phyloP scores from a whole-genome alignment of 2,888 invertebrate genomes.

The Eupithecia inturbata region DNA sequence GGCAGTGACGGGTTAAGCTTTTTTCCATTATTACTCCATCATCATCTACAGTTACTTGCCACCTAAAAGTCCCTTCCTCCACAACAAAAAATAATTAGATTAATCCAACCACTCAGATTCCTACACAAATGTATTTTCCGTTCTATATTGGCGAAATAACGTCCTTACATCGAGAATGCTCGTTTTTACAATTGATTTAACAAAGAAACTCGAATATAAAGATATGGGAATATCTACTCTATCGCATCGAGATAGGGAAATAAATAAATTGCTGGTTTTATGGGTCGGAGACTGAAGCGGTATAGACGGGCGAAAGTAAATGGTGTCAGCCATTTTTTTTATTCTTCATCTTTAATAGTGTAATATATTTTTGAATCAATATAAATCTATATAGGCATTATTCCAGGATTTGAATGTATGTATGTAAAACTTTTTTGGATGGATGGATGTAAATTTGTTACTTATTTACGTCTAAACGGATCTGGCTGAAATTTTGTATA shows the following conservation, averaged over 20 bases:
- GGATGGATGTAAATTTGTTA: too few relatives aligned
- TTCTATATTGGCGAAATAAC: slow-evolving; percentile 39
- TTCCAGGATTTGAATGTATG: too few relatives aligned
- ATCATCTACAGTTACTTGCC: too few relatives aligned
- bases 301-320: neutral
- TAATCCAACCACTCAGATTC: neutral
- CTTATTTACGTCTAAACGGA: too few relatives aligned
- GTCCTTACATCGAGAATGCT: slow-evolving; percentile 37
- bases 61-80: too few relatives aligned
- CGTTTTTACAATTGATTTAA: slow-evolving; percentile 40
- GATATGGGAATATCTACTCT: slow-evolving; percentile 31
- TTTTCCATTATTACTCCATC: too few relatives aligned
- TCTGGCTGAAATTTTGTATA: too few relatives aligned
- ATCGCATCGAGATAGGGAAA: slow-evolving; percentile 25
- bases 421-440: too few relatives aligned
- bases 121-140: slow-evolving; percentile 1
- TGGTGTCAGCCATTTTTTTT: neutral
- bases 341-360: too few relatives aligned
- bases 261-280: slow-evolving; percentile 37
- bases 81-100: neutral
- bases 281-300: slow-evolving; percentile 22
- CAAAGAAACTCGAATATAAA: slow-evolving; percentile 35
- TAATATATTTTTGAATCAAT: too few relatives aligned
- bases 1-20: too few relatives aligned
- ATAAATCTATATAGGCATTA: too few relatives aligned